Percentiles rank a stretch among this genome's conserved stretches.
Conservation (phyloP, 2,797 vertebrate species). For the Tachyglossus aculeatus region DNA sequence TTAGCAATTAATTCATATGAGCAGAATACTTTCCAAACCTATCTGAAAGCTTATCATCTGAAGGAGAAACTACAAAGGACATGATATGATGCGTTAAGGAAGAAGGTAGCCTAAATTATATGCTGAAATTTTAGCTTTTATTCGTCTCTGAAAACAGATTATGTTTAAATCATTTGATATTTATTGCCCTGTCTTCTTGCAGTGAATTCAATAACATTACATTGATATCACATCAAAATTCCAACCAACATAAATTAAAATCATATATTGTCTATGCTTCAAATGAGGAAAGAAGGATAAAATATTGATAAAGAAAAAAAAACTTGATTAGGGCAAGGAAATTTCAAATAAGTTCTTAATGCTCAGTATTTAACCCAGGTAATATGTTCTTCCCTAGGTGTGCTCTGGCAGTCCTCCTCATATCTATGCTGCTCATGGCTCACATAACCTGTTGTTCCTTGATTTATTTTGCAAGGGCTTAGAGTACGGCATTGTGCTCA, state of each 20-base stretch:
- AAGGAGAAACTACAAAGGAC: slow-evolving; percentile 27
- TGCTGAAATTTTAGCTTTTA: slow-evolving; percentile 27
- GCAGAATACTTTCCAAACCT: slow-evolving; percentile 24
- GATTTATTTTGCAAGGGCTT: too few species aligned
- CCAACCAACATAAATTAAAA: slow-evolving; percentile 19
- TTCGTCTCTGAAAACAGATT: slow-evolving; percentile 35
- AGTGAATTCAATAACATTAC: slow-evolving; percentile 27
- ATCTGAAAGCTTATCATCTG: slow-evolving; percentile 35
- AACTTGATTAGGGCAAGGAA: slow-evolving; percentile 5
- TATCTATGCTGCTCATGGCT: too few species aligned
- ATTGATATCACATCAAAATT: neutral
- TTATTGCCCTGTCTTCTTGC: slow-evolving; percentile 30
- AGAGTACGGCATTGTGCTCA: too few species aligned
- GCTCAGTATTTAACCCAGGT: neutral
- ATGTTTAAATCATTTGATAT: slow-evolving; percentile 26
- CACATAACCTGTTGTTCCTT: too few species aligned
- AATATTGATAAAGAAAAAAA: neutral
- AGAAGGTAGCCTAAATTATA: slow-evolving; percentile 40
- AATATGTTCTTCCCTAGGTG: neutral
- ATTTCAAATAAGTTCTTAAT: neutral
- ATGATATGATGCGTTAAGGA: slow-evolving; percentile 40
- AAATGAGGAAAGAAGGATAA: neutral
- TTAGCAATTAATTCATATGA: slow-evolving; percentile 47
- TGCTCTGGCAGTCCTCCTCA: neutral
- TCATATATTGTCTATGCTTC: neutral